Conservation (phyloP, 2,797 vertebrate genomes). For the Gambelia wislizenii region DNA sequence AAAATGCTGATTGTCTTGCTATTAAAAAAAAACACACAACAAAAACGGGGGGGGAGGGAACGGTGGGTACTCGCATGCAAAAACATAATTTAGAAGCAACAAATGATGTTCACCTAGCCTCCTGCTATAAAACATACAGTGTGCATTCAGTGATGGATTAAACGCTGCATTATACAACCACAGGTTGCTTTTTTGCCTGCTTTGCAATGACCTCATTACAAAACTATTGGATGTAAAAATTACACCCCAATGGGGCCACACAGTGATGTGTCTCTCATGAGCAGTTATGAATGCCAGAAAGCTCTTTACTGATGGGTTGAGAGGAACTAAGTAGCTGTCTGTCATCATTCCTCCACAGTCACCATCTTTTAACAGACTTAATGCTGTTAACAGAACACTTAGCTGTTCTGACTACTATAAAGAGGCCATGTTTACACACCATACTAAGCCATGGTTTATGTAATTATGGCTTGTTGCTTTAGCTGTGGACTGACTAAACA, state of each 20-base stretch:
- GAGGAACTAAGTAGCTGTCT: no score
- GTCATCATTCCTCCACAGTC: not conserved
- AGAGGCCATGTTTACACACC: not conserved
- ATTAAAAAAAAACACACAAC: slow-evolving; percentile 32
- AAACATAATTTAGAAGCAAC: no score
- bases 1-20: slow-evolving; percentile 49
- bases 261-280: not conserved
- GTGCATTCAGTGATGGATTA: slow-evolving; percentile 44
- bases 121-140: slow-evolving; percentile 45
- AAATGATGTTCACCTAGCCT: not conserved
- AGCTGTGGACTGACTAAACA: no score
- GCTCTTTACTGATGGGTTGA: not conserved
- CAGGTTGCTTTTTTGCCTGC: slow-evolving; percentile 11
- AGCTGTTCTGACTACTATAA: no score
- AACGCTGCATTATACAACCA: slow-evolving; percentile 57
- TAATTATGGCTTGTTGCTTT: not conserved
- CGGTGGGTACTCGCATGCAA: not conserved
- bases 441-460: not conserved
- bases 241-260: slow-evolving; percentile 32
- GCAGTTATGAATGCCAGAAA: not conserved
- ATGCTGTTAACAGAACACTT: not conserved
- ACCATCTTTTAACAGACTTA: not conserved
- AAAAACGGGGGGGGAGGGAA: slow-evolving; percentile 25
- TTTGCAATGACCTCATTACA: slow-evolving; percentile 43
- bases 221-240: slow-evolving; percentile 42